Evolutionary conservation across 2,113 vertebrate species (phyloP).

Genomic region (Rhadina sibilatrix): DNA sequence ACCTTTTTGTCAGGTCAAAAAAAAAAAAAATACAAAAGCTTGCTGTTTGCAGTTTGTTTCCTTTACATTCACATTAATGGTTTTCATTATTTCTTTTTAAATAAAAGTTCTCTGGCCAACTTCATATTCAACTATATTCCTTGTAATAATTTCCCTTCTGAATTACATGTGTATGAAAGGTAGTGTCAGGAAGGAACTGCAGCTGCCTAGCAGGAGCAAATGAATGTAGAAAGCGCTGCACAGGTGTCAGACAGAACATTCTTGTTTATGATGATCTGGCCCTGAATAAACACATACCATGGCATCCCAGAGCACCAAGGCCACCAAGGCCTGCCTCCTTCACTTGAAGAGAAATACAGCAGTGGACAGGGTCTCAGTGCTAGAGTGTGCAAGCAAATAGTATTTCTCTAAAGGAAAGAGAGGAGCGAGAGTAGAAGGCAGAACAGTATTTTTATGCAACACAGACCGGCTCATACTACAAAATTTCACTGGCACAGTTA

Average conservation of each 20-base stretch:
- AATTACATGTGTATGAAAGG: not conserved
- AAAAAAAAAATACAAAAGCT: not conserved
- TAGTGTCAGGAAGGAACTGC: not conserved
- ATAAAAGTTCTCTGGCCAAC: not conserved
- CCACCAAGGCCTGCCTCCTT: not conserved
- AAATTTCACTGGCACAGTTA: conserved; percentile 44
- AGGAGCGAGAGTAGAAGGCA: not conserved
- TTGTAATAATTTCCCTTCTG: not conserved
- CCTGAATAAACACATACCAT: not conserved
- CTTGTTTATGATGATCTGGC: not conserved
- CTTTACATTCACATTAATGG: not conserved
- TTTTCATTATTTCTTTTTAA: not conserved
- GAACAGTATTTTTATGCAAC: conserved; percentile 18
- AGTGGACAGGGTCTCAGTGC: not conserved
- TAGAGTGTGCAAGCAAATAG: not conserved
- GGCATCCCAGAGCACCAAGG: not conserved
- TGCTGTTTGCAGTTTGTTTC: not conserved
- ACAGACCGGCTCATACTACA: not conserved
- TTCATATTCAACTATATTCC: not conserved
- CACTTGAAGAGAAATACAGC: not conserved
- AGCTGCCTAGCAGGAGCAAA: not conserved
- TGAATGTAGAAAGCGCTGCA: not conserved
- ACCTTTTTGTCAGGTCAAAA: not conserved
- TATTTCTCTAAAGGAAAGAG: not conserved
- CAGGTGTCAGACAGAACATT: not conserved